A percentile compares a stretch with the other conserved stretches of the same genome.
Conservation (phyloP, 2,797 vertebrate genomes). For the Ceyx erithaca region DNA sequence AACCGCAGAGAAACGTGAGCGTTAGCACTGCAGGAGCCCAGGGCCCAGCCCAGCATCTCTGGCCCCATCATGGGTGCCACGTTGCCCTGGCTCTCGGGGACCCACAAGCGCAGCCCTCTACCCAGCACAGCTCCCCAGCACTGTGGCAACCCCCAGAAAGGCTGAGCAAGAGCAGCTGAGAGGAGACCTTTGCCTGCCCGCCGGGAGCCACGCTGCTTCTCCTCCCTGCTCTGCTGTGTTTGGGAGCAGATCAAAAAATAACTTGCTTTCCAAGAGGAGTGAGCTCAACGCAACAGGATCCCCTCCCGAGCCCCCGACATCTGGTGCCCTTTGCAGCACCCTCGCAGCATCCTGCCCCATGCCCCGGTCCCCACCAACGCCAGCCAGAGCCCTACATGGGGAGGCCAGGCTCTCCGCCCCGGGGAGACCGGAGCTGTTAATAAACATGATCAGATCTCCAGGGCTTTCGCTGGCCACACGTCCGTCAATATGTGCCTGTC, state of each 20-base stretch:
- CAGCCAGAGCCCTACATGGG: background rate
- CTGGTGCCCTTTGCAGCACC: background rate
- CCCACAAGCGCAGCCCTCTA: background rate
- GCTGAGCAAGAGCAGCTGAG: conserved; percentile 34
- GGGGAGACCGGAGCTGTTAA: conserved; percentile 11
- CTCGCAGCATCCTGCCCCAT: background rate
- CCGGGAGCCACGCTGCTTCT: background rate
- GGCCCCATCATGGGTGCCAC: background rate
- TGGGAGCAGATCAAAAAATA: conserved; percentile 77
- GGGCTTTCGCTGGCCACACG: background rate
- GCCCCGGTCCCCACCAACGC: background rate
- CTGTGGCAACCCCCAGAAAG: conserved; percentile 38
- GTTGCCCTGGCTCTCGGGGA: background rate
- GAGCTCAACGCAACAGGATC: conserved; percentile 79
- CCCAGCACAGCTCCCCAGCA: conserved; percentile 49
- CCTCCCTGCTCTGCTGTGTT: conserved; percentile 9
- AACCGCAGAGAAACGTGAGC: background rate
- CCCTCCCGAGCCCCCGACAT: background rate
- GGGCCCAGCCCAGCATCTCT: conserved; percentile 13
- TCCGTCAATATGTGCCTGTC: conserved; percentile 76
- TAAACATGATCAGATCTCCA: conserved; percentile 2
- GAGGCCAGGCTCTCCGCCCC: background rate
- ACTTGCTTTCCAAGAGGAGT: conserved; percentile 84
- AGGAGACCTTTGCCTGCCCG: background rate
- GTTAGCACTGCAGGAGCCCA: background rate